Evolutionary conservation across 2,797 vertebrate species (phyloP).

Genomic region (Eospalax fontanierii): DNA sequence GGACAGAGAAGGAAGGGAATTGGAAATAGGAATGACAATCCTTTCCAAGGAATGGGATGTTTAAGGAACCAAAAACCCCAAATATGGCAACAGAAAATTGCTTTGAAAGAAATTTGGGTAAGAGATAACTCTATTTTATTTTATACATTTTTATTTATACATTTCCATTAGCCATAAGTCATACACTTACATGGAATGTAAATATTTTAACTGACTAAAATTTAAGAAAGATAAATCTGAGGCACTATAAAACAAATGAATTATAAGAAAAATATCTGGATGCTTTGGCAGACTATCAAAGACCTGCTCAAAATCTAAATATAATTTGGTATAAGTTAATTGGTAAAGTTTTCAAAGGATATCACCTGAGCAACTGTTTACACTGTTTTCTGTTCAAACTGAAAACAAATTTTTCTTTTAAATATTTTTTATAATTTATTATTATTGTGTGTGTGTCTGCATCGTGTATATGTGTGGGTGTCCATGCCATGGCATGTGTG

Average conservation of each 20-base stretch:
- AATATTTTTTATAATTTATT: conserved; percentile 44
- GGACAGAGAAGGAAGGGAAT: neutral
- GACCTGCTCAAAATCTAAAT: conserved; percentile 37
- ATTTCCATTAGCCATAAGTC: neutral
- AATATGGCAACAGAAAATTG: neutral
- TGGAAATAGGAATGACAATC: neutral
- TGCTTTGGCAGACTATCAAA: neutral
- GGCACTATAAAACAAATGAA: conserved; percentile 4
- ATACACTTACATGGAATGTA: neutral
- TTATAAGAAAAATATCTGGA: neutral
- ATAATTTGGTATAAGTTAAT: neutral
- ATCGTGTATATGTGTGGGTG: too few relatives aligned
- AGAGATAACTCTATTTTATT: conserved; percentile 1
- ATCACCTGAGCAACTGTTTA: neutral
- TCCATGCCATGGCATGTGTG: too few relatives aligned
- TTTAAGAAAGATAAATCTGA: conserved; percentile 39
- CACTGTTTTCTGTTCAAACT: too few relatives aligned
- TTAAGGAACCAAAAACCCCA: neutral
- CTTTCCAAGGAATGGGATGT: neutral
- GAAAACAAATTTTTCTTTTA: neutral
- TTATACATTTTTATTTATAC: conserved; percentile 5
- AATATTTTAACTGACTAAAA: conserved; percentile 31
- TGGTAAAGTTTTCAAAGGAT: conserved; percentile 18
- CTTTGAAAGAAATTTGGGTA: neutral
- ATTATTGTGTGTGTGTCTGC: neutral